A percentile compares a stretch with the other conserved stretches of the same genome.
These are phyloP conservation scores for Drosophila acutilabella DNA, from an alignment of 2,888 invertebrate species.

Conservation along the genomic window DNA sequence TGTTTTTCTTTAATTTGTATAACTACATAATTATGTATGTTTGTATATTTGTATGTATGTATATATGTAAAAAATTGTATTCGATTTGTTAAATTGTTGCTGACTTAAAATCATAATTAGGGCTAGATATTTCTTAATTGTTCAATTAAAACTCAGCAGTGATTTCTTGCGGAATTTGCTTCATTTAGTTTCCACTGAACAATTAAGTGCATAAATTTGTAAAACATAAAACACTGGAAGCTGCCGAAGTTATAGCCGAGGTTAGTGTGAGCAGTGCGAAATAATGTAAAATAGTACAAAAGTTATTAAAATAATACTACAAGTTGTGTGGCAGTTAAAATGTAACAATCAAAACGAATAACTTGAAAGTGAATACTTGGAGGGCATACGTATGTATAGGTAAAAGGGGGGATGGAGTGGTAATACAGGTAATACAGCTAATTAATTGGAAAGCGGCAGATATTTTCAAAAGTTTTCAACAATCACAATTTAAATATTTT, in stretches of 20 bases:
- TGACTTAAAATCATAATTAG: constrained; percentile 38
- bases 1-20: constrained; percentile 55
- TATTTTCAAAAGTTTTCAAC: constrained; percentile 32
- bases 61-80: constrained; percentile 59
- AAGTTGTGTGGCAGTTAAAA: constrained; percentile 56
- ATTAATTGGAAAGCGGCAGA: constrained; percentile 45
- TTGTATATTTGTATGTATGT: constrained; percentile 46
- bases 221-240: constrained; percentile 59
- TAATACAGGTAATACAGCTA: constrained; percentile 24
- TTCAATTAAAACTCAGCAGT: constrained; percentile 19
- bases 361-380: constrained; percentile 60
- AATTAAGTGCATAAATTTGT: constrained; percentile 22
- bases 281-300: constrained; percentile 14
- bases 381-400: constrained; percentile 45
- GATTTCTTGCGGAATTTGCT: neutral
- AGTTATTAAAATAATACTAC: constrained; percentile 61
- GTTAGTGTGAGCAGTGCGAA: constrained; percentile 30
- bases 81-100: constrained; percentile 38
- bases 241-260: constrained; percentile 48
- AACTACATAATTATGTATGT: constrained; percentile 56
- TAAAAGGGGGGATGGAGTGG: constrained; percentile 17
- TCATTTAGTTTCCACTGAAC: constrained; percentile 2
- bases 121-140: constrained; percentile 5
- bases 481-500: constrained; percentile 22
- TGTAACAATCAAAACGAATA: constrained; percentile 21